Percentiles rank a stretch among this genome's conserved stretches.
phyloP scores from a whole-genome alignment of 2,888 invertebrate species.

The Shargacucullia verbasci region DNA sequence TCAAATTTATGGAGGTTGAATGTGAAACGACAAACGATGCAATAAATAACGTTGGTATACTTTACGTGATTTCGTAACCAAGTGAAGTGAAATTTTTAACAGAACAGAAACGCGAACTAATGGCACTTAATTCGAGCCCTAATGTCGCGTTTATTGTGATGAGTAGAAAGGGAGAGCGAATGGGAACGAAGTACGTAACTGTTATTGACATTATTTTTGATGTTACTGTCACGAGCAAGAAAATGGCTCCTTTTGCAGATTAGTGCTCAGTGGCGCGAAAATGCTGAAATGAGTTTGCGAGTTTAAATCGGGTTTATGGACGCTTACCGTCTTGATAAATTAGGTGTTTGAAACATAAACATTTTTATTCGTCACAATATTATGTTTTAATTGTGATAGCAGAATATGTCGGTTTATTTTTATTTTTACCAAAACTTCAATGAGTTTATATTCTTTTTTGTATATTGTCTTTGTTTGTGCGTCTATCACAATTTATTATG shows the following conservation, averaged over 20 bases:
- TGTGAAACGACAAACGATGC: conserved; percentile 58
- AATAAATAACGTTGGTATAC: conserved; percentile 56
- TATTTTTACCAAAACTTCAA: conserved; percentile 1
- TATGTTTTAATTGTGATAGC: conserved; percentile 48
- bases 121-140: conserved; percentile 55
- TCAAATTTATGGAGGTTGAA: conserved; percentile 57
- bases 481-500: too few species aligned
- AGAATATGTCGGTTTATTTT: conserved; percentile 24
- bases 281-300: conserved; percentile 58
- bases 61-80: conserved; percentile 57
- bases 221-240: conserved; percentile 63
- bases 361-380: conserved; percentile 41
- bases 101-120: conserved; percentile 54
- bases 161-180: conserved; percentile 63
- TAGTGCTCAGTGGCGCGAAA: conserved; percentile 58
- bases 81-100: conserved; percentile 54
- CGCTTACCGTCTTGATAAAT: conserved; percentile 54
- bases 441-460: too few species aligned
- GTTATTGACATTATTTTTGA: conserved; percentile 69
- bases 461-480: too few species aligned
- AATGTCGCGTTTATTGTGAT: conserved; percentile 62
- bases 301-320: conserved; percentile 57
- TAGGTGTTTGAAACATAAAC: conserved; percentile 48
- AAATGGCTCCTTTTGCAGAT: conserved; percentile 57
- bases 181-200: conserved; percentile 57